phyloP scores from a whole-genome alignment of 2,113 vertebrate genomes.

The Tenrec ecaudatus region DNA sequence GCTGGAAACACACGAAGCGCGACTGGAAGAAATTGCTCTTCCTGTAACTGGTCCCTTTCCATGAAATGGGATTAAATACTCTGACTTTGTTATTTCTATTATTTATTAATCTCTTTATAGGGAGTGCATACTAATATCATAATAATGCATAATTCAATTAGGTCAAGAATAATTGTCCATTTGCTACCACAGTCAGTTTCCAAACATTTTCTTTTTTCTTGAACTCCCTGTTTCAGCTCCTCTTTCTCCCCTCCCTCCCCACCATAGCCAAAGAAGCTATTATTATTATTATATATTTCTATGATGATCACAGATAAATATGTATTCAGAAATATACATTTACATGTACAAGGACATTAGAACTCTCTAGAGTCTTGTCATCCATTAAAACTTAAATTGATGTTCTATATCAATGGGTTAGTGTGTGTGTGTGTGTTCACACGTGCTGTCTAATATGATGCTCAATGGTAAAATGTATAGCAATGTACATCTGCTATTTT shows the following conservation, averaged over 20 bases:
- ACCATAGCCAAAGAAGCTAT: too few species aligned
- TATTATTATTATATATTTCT: too few species aligned
- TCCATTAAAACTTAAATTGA: background rate
- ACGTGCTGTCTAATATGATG: background rate
- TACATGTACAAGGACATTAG: background rate
- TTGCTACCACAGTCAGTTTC: too few species aligned
- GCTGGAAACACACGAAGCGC: background rate
- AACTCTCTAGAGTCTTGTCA: background rate
- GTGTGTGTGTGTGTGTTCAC: background rate
- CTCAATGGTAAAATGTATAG: background rate
- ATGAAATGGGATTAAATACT: background rate
- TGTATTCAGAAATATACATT: slow-evolving; percentile 8
- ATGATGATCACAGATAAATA: too few species aligned
- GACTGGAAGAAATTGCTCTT: background rate
- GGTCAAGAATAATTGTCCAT: too few species aligned
- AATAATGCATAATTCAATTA: too few species aligned
- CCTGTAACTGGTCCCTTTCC: background rate
- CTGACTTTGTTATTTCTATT: background rate
- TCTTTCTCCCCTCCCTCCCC: too few species aligned
- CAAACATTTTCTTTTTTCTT: too few species aligned
- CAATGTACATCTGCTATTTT: background rate
- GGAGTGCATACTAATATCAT: too few species aligned
- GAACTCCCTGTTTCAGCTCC: too few species aligned
- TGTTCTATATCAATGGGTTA: background rate
- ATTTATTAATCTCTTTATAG: too few species aligned